These are phyloP conservation scores for Pseudomyrmex gracilis DNA, from an alignment of 1,140 invertebrate genomes.

Conservation along the genomic window DNA sequence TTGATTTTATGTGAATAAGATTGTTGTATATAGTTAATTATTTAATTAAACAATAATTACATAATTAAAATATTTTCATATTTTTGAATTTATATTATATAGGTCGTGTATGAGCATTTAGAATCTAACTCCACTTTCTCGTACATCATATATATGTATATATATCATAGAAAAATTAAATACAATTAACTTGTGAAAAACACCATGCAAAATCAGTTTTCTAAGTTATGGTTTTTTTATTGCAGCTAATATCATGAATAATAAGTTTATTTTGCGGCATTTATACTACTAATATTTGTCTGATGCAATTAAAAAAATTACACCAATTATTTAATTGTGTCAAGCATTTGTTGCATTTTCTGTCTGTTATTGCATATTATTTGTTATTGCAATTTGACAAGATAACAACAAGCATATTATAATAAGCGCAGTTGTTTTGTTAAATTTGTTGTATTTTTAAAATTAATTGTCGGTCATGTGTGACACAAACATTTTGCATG, in stretches of 20 bases:
- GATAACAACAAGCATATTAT: constrained; percentile 16
- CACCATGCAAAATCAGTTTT: background rate
- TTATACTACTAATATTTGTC: background rate
- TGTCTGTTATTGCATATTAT: constrained; percentile 3
- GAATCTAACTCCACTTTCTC: background rate
- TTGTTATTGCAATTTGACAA: too few relatives aligned
- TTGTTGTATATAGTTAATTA: too few relatives aligned
- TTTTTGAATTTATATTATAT: too few relatives aligned
- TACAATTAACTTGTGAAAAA: constrained; percentile 6
- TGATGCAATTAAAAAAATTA: constrained; percentile 9
- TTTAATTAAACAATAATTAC: too few relatives aligned
- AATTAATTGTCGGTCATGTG: background rate
- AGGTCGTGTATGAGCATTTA: background rate
- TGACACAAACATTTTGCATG: background rate
- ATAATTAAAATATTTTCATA: too few relatives aligned
- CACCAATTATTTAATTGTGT: constrained; percentile 5
- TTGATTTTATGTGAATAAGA: too few relatives aligned
- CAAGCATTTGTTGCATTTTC: background rate
- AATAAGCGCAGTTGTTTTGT: constrained; percentile 40
- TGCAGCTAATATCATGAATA: background rate
- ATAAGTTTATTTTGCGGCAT: background rate
- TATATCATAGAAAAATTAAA: background rate
- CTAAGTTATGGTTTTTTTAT: background rate
- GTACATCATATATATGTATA: too few relatives aligned
- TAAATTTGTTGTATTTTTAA: constrained; percentile 19